Conservation (phyloP, 2,888 invertebrate genomes). For the Leptopilina drosophilae region DNA sequence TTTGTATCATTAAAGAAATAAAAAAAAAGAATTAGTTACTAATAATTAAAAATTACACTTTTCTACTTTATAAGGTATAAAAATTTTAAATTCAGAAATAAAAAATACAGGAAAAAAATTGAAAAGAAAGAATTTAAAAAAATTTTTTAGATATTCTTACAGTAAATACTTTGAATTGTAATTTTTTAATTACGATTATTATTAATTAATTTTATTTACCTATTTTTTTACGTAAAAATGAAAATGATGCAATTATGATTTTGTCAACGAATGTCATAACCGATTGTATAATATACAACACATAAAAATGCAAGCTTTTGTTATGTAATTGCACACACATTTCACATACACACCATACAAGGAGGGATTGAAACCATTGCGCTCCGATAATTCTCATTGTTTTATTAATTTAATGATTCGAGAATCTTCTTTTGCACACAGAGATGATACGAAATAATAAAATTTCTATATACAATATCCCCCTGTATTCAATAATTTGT, state of each 20-base stretch:
- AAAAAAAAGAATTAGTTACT: too few species aligned
- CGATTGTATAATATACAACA: background rate
- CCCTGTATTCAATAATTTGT: too few species aligned
- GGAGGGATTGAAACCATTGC: conserved; percentile 5
- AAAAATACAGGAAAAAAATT: too few species aligned
- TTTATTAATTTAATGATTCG: conserved; percentile 3
- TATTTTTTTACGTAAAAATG: background rate
- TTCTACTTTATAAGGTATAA: background rate
- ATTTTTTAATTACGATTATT: too few species aligned
- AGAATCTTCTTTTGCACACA: background rate
- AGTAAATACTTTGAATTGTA: too few species aligned
- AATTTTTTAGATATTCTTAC: too few species aligned
- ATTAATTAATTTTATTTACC: too few species aligned
- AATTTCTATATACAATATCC: background rate
- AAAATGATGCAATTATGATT: conserved; percentile 12
- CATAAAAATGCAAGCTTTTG: conserved; percentile 6
- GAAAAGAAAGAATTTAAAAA: too few species aligned
- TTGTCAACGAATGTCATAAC: background rate
- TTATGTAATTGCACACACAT: conserved; percentile 4
- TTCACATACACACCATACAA: background rate
- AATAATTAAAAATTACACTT: too few species aligned
- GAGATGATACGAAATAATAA: background rate
- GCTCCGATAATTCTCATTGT: background rate
- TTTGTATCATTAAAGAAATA: too few species aligned
- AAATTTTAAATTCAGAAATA: background rate